These are phyloP conservation scores for Cinclus cinclus DNA, from an alignment of 2,113 vertebrate species.

Conservation along the genomic window DNA sequence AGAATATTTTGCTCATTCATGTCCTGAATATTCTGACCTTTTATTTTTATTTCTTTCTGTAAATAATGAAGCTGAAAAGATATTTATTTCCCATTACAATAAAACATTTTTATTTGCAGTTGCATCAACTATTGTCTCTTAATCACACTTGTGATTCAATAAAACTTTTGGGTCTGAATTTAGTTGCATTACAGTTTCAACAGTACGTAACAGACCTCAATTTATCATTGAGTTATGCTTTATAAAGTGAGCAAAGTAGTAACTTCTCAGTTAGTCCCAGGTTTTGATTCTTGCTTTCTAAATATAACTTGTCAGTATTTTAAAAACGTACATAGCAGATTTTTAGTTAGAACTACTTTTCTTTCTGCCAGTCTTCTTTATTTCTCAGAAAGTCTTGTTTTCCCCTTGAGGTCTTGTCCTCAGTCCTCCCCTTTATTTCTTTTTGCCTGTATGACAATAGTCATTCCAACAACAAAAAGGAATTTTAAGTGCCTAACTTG, in stretches of 20 bases:
- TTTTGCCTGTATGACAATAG: background rate
- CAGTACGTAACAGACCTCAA: background rate
- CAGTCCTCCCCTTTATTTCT: background rate
- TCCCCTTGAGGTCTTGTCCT: background rate
- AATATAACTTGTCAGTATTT: background rate
- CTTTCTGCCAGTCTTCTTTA: background rate
- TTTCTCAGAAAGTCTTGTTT: background rate
- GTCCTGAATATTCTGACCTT: constrained; percentile 76
- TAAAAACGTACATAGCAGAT: background rate
- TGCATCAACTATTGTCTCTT: background rate
- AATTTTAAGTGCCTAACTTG: background rate
- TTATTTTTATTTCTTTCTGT: constrained; percentile 84
- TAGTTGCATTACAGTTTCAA: background rate
- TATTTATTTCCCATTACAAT: constrained; percentile 36
- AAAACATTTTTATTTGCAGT: background rate
- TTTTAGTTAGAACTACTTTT: background rate
- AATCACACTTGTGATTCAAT: background rate
- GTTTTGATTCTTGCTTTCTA: background rate
- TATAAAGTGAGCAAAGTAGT: background rate
- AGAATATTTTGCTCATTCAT: constrained; percentile 82
- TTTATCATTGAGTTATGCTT: background rate
- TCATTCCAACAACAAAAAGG: background rate
- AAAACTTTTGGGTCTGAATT: background rate
- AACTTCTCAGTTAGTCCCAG: background rate
- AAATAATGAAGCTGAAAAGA: constrained; percentile 80